A percentile compares a stretch with the other conserved stretches of the same genome.
Evolutionary conservation across 2,797 vertebrate species (phyloP).

Genomic region (Enteromius treurensis): DNA sequence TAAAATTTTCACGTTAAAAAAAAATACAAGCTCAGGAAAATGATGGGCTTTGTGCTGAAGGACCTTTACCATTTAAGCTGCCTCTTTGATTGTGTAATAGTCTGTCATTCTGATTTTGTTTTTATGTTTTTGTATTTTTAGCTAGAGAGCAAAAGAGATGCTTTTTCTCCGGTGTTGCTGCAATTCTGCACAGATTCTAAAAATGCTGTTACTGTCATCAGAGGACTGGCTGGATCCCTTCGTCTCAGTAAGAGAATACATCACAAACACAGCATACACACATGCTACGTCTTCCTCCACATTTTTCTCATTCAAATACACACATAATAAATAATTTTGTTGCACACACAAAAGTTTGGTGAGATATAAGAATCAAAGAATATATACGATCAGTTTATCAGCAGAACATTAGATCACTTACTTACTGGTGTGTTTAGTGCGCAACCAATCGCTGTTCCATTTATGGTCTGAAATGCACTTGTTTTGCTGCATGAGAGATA

Average conservation of each 20-base stretch:
- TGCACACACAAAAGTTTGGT: not conserved
- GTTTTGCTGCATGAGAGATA: no score
- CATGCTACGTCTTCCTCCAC: not conserved
- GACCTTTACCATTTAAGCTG: not conserved
- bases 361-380: not conserved
- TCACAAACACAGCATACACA: constrained; percentile 21
- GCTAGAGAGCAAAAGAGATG: constrained; percentile 90
- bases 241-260: constrained; percentile 84
- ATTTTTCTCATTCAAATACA: not conserved
- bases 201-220: constrained; percentile 93
- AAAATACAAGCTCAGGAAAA: no score
- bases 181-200: constrained; percentile 94
- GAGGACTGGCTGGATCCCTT: constrained; percentile 90
- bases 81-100: not conserved
- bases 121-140: constrained; percentile 64
- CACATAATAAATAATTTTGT: not conserved
- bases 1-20: no score
- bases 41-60: no score
- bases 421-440: not conserved
- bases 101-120: constrained; percentile 17
- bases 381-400: not conserved
- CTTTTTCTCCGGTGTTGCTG: constrained; percentile 87
- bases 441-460: no score
- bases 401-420: not conserved
- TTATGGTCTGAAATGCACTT: no score